Evolutionary conservation across 2,888 invertebrate species (phyloP), one percentile per base, ranked within the genome.

Genomic region (Lasioglossum zephyrum): DNA sequence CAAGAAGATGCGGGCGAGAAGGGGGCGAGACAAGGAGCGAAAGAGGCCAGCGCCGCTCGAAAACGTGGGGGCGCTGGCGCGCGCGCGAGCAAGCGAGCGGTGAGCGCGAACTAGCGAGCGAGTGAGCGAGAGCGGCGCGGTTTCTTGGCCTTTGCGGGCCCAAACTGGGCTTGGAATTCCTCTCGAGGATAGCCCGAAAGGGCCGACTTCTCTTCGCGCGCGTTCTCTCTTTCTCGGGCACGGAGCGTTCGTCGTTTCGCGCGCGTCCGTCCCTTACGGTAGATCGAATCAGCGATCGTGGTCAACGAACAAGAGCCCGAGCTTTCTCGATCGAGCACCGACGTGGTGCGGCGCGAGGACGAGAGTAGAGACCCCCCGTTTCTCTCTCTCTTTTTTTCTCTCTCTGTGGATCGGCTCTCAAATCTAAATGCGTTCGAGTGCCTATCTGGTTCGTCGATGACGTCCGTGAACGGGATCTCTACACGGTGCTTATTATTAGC

Each of bases 91-190:
- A n/a, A n/a, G n/a, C n/a, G n/a, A n/a, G n/a, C n/a, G n/a, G n/a
- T n/a, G n/a, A n/a, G 60, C 60, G 60, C 4, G 26, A 13, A 1
- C 4, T 1, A 26, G 5, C 26, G 6, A 31, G 16, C 31, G 31
- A 31, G 31, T 1, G 63, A 63, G 63, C 63, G 63, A 63, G 63
- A 63, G 1, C 82, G 72, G 1, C 82, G 72, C 85, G 72, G 86
- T 87, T 91, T 84, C 92, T 89, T 89, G 87, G 92, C 91, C 90
- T 88, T 78, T 87, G 85, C 84, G 84, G 87, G 89, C 86, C 92
- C 93, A 92, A 93, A 93, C 92, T 92, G 92, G 92, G 92, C 92
- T 92, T 92, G 92, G 93, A 94, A 94, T 94, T 93, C 88, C 89
- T 89, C 90, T 87, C 86, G 87, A 90, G 90, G 91, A 93, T 89